phyloP scores from a whole-genome alignment of 1,140 invertebrate genomes.

The Calycopis cecrops region DNA sequence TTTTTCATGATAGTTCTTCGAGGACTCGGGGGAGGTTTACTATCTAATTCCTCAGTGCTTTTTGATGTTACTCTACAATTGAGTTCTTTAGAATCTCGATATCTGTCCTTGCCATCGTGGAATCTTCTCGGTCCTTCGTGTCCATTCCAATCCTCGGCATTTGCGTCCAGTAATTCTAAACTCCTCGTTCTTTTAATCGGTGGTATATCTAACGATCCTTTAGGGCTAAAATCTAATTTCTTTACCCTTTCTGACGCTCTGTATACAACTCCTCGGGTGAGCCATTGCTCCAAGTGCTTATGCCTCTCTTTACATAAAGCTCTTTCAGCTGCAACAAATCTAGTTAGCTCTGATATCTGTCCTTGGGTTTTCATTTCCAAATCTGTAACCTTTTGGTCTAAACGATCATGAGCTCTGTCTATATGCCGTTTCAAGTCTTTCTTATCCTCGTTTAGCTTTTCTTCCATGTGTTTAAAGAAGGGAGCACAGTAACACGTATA shows the following conservation, averaged over 20 bases:
- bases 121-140: constrained; percentile 55
- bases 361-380: constrained; percentile 86
- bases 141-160: constrained; percentile 63
- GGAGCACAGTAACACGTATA: constrained; percentile 87
- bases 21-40: constrained; percentile 42
- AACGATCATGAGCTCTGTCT: constrained; percentile 84
- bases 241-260: constrained; percentile 76
- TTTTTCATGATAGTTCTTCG: constrained; percentile 54
- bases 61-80: constrained; percentile 61
- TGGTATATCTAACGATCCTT: constrained; percentile 76
- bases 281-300: constrained; percentile 81
- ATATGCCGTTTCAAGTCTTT: constrained; percentile 90
- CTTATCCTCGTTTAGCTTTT: constrained; percentile 88
- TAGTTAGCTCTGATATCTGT: constrained; percentile 83
- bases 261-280: constrained; percentile 77
- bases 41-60: constrained; percentile 62
- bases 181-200: constrained; percentile 79
- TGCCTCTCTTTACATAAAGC: constrained; percentile 80
- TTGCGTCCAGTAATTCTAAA: constrained; percentile 77
- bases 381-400: constrained; percentile 88
- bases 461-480: constrained; percentile 91
- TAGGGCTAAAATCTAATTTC: constrained; percentile 73
- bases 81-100: constrained; percentile 58
- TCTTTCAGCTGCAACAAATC: constrained; percentile 79
- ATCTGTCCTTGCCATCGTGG: constrained; percentile 52